Evolutionary conservation across 2,113 vertebrate species (phyloP), one percentile per base, ranked within the genome.

Genomic region (Perca flavescens): DNA sequence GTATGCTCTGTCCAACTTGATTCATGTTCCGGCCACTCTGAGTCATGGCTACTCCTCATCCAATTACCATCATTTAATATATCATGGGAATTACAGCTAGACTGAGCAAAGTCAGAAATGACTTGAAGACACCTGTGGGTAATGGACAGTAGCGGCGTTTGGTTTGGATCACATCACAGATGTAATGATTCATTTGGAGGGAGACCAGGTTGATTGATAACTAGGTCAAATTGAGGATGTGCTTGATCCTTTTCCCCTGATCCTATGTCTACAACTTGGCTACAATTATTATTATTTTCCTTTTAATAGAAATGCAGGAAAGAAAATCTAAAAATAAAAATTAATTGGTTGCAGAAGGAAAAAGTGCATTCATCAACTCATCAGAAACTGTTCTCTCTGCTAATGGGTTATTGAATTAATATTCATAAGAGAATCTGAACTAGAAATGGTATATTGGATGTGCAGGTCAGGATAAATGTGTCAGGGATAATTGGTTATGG

Each of bases 31-130:
- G 84, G 84, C 90, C 84, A 92, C 90, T 86, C 78, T 84, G 93
- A 94, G 93, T 93, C 95, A 93, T 81, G 82, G 89, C 92, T 88
- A 85, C 91, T 95, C 93, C 93, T 94, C 83, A 82, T 94, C 89
- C 94, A 95, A 94, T 94, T 95, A 93, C 93, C 82, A 91, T 93
- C 85, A 76, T 46, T 86, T 92, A 93, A 94, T 92, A 93, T 87
- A 89, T 93, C 92, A 86, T 77, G 91, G 91, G 92, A 91, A 86
- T 86, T 75, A 74, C 63, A 81, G 89, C 65, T 25, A 74, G 74
- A 80, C 84, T 58, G 86, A 84, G 86, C 79, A 80, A 87, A 90
- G 88, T 92, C 86, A 78, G 80, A 86, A 90, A 80, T 88, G 84
- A 90, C 84, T 86, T 56, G 77, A 73, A 90, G 86, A 94, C 91